phyloP scores from a whole-genome alignment of 2,113 vertebrate genomes.

The Micronisus gabar region DNA sequence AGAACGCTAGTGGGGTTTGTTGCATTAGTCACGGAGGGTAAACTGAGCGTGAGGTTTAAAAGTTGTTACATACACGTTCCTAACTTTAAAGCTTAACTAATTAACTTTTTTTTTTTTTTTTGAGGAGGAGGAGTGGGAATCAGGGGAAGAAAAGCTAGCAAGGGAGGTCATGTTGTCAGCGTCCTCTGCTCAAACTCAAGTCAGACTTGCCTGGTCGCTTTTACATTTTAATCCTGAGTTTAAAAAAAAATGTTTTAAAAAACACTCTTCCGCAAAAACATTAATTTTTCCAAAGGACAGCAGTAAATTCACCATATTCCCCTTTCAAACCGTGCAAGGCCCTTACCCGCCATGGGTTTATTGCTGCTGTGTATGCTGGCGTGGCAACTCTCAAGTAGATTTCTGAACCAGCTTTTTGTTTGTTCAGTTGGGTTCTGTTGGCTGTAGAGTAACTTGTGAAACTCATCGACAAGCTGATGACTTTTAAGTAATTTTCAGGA shows the following conservation, averaged over 20 bases:
- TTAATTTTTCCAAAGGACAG: background rate
- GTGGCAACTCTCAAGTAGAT: background rate
- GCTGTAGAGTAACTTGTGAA: background rate
- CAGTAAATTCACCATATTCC: background rate
- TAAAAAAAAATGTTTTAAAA: background rate
- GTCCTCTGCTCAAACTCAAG: too few species aligned
- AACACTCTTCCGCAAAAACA: fast-evolving
- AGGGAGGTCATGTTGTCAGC: background rate
- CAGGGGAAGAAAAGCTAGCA: background rate
- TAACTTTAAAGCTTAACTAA: background rate
- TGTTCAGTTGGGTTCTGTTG: background rate
- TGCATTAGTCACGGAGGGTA: fast-evolving
- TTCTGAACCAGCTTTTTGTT: background rate
- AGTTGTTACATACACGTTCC: background rate
- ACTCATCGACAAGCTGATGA: background rate
- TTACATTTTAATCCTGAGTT: background rate
- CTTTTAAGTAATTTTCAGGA: background rate
- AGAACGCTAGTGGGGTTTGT: background rate
- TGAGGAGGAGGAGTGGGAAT: too few species aligned
- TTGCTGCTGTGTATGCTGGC: fast-evolving
- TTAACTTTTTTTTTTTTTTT: too few species aligned
- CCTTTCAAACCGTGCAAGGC: too few species aligned
- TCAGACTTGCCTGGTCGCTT: background rate
- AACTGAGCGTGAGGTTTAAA: background rate
- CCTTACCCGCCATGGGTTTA: too few species aligned